Base-by-base conservation (phyloP, 2,113 vertebrate species). In the Phylloscopus trochilus region DNA sequence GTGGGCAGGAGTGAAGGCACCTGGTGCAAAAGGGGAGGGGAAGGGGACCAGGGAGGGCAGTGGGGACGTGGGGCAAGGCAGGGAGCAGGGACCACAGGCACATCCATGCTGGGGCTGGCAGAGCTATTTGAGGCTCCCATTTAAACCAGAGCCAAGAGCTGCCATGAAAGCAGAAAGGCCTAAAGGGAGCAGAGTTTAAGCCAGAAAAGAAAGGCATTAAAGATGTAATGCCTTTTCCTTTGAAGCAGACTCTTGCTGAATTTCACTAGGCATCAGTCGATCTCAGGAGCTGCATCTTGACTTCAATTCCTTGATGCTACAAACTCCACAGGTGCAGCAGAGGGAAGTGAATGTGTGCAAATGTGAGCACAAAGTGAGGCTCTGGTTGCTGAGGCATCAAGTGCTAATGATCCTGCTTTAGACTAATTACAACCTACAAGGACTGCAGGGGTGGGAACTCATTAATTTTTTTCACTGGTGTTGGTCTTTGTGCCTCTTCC, bases 401-500 rank as follows among this genome's bases (percentile, higher is more conserved):
- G 76, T 13, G 75, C 59, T 83, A 75, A 73, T 62, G 58, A n/a
- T 39, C 31, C 7, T 43, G 67, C 68, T 91, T 76, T 46, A 95
- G 83, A 52, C 74, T 88, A 92, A 95, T 95, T 93, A 46, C 41
- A 89, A 44, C 81, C 69, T 81, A 41, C 69, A 80, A 64, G 76
- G 79, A 67, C 69, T 43, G 73, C 69, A 82, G 66, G 74, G 72
- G 39, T 92, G 83, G 83, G 89, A 93, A 72, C 72, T 87, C 87
- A 67, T 92, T 82, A 68, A 46, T 75, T 64, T 91, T 91, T 85
- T 90, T 52, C 66, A 14, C 56, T 68, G 72, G 28, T 81, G 72
- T 33, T 81, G 95, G 76, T 88, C 84, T 96, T 84, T 92, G 51
- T 87, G 46, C 74, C 87, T 96, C 64, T 83, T 85, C 90, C 43